Evolutionary conservation across 2,888 invertebrate species (phyloP), one percentile per base, ranked within the genome.

Genomic region (Eupithecia pulchellata): DNA sequence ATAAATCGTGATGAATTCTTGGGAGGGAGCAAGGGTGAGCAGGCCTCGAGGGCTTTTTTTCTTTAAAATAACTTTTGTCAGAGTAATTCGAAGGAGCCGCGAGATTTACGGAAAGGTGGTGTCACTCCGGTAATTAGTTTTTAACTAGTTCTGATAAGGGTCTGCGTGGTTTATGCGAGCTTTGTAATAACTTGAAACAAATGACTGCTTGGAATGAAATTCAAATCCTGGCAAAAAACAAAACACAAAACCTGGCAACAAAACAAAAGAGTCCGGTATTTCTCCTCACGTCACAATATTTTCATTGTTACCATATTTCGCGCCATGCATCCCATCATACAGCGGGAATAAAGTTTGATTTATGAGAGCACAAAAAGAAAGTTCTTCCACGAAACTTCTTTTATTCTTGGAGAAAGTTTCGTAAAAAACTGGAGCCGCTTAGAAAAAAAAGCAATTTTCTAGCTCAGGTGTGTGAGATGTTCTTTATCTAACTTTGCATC

Each of bases 1-100:
- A 94, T 95, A 95, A 95, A 94, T 95, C 94, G 95, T 95, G 94
- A 95, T 95, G 95, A 95, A 95, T 95, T 95, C 92, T 81, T 82
- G 81, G 83, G 82, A 81, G 80, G 79, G 84, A 82, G 84, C 83
- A 78, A 83, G 82, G 81, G 82, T 77, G 83, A 83, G 78, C 80
- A 86, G 58, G 90, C 92, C 92, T 91, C 92, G 86, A 89, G 94
- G 93, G 94, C 90, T 91, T 93, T 92, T n/a, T 93, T 94, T 93
- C 94, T 94, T 93, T 91, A 94, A 94, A 94, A 94, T 94, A 94
- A 94, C 93, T 94, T 94, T 93, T 92, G 93, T 91, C 89, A 91
- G 91, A 90, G 93, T 92, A 93, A 93, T 94, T 93, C 92, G 90
- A 90, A 83, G 89, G 92, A 92, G 92, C 84, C 81, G 80, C 86